A percentile compares a stretch with the other conserved stretches of the same genome.
phyloP scores from a whole-genome alignment of 2,113 vertebrate genomes.

The Morone chrysops region DNA sequence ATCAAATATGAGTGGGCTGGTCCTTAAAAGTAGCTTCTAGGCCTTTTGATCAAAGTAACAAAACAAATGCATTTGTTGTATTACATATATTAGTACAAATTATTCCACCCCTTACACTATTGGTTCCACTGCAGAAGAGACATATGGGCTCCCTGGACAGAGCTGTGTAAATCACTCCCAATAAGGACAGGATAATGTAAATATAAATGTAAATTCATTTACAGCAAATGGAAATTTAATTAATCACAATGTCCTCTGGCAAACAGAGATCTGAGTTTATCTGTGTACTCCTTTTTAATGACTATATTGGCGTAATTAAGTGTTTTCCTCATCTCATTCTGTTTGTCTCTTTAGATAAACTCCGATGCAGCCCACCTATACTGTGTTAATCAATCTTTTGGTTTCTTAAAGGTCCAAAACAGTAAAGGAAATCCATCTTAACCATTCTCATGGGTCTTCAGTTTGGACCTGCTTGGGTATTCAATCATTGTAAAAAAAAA shows the following conservation, averaged over 20 bases:
- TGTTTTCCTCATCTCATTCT: conserved; percentile 25
- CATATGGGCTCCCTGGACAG: neutral
- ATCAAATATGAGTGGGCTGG: neutral
- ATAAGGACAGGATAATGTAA: neutral
- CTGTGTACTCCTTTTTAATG: conserved; percentile 18
- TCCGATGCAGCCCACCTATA: neutral
- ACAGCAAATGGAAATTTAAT: conserved; percentile 22
- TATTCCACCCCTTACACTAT: neutral
- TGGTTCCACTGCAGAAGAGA: conserved; percentile 10
- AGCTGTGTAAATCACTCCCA: neutral
- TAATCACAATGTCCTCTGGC: conserved; percentile 12
- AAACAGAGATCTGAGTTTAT: conserved; percentile 2
- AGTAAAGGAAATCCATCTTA: neutral
- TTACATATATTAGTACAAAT: neutral
- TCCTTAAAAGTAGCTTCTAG: neutral
- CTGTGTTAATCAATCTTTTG: conserved; percentile 29
- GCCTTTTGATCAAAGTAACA: neutral
- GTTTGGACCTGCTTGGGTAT: conserved; percentile 11
- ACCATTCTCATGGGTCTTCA: neutral
- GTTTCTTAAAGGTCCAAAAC: conserved; percentile 6
- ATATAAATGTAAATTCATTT: conserved; percentile 21
- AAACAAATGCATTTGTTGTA: neutral
- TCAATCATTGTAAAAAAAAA: conserved; percentile 15
- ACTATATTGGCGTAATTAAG: conserved; percentile 7
- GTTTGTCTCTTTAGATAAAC: conserved; percentile 33